Conservation (phyloP, 2,113 vertebrate species). For the Hemichromis elongatus region DNA sequence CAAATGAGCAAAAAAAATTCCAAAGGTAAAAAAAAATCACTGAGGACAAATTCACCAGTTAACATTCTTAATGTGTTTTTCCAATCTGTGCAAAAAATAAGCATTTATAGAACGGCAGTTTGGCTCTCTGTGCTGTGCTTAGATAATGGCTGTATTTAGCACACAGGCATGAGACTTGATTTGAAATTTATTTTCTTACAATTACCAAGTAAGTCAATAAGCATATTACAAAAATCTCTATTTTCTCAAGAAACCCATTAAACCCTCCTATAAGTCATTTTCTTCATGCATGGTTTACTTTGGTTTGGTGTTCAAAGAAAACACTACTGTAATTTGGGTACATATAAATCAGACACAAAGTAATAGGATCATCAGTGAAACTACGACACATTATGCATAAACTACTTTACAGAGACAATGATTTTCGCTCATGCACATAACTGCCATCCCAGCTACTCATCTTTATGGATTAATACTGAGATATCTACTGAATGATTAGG, state of each 20-base stretch:
- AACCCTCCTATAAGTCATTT: neutral
- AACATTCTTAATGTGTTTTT: neutral
- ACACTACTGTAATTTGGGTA: neutral
- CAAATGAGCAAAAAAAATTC: neutral
- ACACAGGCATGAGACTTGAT: neutral
- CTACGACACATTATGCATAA: neutral
- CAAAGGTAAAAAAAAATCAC: neutral
- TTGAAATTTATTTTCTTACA: neutral
- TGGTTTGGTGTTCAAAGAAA: neutral
- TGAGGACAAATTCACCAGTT: neutral
- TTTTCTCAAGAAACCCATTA: neutral
- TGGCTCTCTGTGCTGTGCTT: neutral
- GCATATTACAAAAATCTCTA: neutral
- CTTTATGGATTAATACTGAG: neutral
- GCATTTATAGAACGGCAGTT: neutral
- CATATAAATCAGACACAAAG: neutral
- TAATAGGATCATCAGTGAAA: neutral
- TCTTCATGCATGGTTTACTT: neutral
- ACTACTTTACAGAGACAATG: neutral
- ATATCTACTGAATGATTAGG: neutral
- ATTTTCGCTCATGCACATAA: neutral
- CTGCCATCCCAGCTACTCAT: neutral
- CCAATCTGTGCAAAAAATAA: neutral
- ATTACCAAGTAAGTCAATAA: neutral
- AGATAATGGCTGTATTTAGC: neutral